Evolutionary conservation across 2,797 vertebrate genomes (phyloP).

Genomic region (Pseudochirops corinnae): DNA sequence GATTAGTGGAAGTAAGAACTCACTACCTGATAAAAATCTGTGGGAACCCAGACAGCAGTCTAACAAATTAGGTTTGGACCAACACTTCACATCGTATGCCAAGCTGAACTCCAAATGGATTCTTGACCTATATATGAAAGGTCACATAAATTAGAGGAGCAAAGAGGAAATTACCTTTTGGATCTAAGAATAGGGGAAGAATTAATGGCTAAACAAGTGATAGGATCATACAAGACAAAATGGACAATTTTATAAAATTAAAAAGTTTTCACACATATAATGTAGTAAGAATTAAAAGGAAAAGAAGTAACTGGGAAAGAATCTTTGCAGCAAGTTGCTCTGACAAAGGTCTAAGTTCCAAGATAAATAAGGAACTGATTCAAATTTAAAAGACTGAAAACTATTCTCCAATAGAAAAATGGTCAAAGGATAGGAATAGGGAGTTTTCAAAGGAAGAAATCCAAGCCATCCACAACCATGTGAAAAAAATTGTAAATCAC

Average conservation of each 20-base stretch:
- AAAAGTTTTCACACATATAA: background rate
- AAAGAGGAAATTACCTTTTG: background rate
- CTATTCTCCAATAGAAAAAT: background rate
- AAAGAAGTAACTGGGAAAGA: background rate
- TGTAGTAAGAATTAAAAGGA: background rate
- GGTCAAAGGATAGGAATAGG: no score
- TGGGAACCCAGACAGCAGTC: background rate
- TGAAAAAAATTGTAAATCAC: no score
- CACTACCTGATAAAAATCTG: background rate
- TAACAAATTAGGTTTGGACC: background rate
- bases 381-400: background rate
- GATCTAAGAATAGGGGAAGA: background rate
- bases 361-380: background rate
- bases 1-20: background rate
- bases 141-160: background rate
- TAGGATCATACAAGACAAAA: background rate
- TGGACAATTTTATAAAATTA: background rate
- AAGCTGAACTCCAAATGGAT: background rate
- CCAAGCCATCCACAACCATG: no score
- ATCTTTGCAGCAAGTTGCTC: background rate
- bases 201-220: background rate
- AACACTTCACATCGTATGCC: background rate
- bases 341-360: background rate
- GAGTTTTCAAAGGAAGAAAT: no score
- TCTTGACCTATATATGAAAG: background rate